Percentiles rank a stretch among this genome's conserved stretches.
Conservation (phyloP, 2,888 invertebrate species). For the Gisinianus flammeolus region DNA sequence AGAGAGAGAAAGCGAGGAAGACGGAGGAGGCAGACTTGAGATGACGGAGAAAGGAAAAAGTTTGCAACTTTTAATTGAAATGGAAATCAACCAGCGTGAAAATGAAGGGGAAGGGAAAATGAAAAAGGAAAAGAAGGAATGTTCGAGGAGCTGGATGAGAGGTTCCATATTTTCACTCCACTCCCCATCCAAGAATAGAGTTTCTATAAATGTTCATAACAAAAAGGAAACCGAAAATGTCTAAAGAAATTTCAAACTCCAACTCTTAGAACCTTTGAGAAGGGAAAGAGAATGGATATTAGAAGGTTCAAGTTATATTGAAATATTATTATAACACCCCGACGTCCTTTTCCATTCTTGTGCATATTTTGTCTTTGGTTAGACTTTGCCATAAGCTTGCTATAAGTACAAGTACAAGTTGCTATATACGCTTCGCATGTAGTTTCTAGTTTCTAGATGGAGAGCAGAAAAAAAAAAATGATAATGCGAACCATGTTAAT, state of each 20-base stretch:
- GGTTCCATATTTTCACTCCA: constrained; percentile 3
- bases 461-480: too few relatives aligned
- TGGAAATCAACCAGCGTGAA: constrained; percentile 37
- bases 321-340: too few relatives aligned
- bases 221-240: constrained; percentile 7
- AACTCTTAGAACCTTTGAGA: too few relatives aligned
- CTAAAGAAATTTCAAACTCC: neutral
- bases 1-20: neutral
- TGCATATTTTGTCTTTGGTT: too few relatives aligned
- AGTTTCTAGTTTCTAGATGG: too few relatives aligned
- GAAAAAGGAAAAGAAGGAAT: constrained; percentile 26
- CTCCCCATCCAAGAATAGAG: neutral
- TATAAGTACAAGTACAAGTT: too few relatives aligned
- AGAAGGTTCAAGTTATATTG: too few relatives aligned
- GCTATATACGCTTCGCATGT: too few relatives aligned
- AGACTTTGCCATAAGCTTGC: too few relatives aligned
- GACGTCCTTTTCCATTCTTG: too few relatives aligned
- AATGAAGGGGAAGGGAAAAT: constrained; percentile 38
- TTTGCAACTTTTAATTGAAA: constrained; percentile 44
- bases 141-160: constrained; percentile 12
- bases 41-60: constrained; percentile 28
- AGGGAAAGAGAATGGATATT: too few relatives aligned
- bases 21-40: neutral
- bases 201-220: constrained; percentile 5
- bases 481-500: too few relatives aligned